Evolutionary conservation across 2,888 invertebrate species (phyloP).

Genomic region (Ectropis crepuscularia): DNA sequence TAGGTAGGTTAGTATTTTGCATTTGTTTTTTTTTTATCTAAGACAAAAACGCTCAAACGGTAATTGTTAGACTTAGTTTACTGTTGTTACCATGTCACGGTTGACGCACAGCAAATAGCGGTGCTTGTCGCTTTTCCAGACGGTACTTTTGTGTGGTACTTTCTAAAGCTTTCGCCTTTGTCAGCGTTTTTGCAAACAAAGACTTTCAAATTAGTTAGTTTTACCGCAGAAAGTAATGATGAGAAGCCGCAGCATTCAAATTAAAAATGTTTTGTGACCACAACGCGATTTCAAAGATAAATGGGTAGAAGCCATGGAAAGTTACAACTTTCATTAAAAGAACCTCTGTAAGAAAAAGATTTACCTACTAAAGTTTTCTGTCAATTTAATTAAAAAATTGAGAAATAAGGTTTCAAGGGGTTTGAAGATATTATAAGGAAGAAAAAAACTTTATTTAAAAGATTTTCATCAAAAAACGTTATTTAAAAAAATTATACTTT

Average conservation of each 20-base stretch:
- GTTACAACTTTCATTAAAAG: constrained; percentile 19
- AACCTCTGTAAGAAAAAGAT: not conserved
- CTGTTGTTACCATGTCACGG: constrained; percentile 1
- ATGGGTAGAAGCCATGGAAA: constrained; percentile 19
- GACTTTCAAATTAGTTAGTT: constrained; percentile 22
- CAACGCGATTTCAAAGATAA: constrained; percentile 4
- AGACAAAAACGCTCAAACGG: not conserved
- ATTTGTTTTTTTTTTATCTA: no score
- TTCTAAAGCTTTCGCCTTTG: constrained; percentile 24
- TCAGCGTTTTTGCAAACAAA: constrained; percentile 22
- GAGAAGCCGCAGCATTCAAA: constrained; percentile 12
- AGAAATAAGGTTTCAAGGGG: no score
- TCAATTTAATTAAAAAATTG: not conserved
- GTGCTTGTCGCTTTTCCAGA: constrained; percentile 17
- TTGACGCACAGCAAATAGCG: constrained; percentile 18
- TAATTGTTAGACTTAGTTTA: not conserved
- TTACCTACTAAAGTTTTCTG: not conserved
- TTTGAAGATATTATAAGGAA: not conserved
- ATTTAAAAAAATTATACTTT: no score
- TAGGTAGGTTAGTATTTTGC: no score
- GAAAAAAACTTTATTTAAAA: no score
- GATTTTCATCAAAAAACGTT: no score
- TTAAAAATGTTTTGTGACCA: constrained; percentile 8
- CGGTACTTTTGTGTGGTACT: constrained; percentile 21
- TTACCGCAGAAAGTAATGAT: constrained; percentile 15